phyloP scores from a whole-genome alignment of 2,113 vertebrate genomes.

The Odobenus rosmarus region DNA sequence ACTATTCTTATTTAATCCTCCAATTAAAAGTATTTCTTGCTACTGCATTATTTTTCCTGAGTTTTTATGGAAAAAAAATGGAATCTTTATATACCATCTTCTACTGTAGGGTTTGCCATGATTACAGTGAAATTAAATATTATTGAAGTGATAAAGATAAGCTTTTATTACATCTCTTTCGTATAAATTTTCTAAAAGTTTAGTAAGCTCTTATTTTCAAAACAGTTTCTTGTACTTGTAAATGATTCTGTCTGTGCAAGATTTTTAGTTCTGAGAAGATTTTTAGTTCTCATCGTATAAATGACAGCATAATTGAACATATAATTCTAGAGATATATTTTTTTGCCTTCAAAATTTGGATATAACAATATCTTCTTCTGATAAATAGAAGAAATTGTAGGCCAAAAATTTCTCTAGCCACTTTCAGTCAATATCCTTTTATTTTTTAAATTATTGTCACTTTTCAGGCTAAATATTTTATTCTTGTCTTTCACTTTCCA shows the following conservation, averaged over 20 bases:
- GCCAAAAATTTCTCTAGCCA: not conserved
- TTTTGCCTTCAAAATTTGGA: not conserved
- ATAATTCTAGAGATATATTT: not conserved
- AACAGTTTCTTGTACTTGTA: not conserved
- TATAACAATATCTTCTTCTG: not conserved
- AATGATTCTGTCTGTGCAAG: not conserved
- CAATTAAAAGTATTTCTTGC: not conserved
- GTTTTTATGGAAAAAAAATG: not conserved
- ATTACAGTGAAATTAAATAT: not conserved
- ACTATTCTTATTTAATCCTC: not conserved
- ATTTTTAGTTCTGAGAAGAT: not conserved
- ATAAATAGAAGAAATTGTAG: not conserved
- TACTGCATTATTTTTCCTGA: not conserved
- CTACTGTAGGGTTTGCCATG: not conserved
- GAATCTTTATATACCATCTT: not conserved
- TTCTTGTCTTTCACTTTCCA: not conserved
- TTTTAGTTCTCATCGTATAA: not conserved
- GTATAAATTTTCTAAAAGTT: not conserved
- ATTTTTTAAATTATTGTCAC: not conserved
- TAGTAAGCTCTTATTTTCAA: constrained; percentile 12
- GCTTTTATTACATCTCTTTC: not conserved
- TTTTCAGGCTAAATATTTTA: not conserved
- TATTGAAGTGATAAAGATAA: not conserved
- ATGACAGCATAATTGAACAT: not conserved
- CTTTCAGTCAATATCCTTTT: not conserved